A percentile compares a stretch with the other conserved stretches of the same genome.
Evolutionary conservation across 2,113 vertebrate genomes (phyloP).

Genomic region (Heterocephalus glaber): DNA sequence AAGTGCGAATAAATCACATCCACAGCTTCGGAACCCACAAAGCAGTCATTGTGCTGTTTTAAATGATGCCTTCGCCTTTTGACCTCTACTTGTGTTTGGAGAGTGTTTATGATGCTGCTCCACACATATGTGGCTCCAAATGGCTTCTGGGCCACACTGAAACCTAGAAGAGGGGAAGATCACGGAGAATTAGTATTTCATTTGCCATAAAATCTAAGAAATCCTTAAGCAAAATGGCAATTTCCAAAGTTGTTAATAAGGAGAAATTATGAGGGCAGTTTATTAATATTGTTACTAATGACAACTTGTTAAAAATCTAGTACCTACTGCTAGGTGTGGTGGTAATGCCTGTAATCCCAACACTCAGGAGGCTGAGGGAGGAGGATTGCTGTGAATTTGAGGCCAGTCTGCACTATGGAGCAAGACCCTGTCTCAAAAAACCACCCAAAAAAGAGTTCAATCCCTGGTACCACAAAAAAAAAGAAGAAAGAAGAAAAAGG

Average conservation of each 20-base stretch:
- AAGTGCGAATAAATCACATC: conserved; percentile 95
- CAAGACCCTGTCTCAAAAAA: neutral
- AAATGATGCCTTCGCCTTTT: conserved; percentile 95
- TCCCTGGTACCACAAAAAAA: too few relatives aligned
- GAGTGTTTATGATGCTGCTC: conserved; percentile 95
- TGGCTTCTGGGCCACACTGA: conserved; percentile 92
- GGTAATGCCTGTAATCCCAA: neutral
- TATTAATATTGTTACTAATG: conserved; percentile 18
- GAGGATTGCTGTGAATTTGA: neutral
- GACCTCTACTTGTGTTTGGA: conserved; percentile 93
- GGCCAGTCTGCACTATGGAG: neutral
- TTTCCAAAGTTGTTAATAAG: conserved; percentile 31
- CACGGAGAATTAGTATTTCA: neutral
- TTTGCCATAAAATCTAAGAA: neutral
- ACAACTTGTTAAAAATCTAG: neutral
- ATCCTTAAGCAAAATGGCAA: neutral
- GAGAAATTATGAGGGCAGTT: neutral
- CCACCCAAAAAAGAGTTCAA: too few relatives aligned
- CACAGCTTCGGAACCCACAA: conserved; percentile 95
- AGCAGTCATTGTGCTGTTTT: conserved; percentile 94
- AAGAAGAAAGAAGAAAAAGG: too few relatives aligned
- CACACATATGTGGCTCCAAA: conserved; percentile 96
- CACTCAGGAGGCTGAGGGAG: neutral
- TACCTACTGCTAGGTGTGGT: neutral
- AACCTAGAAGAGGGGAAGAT: conserved; percentile 81